Percentiles rank a stretch among this genome's conserved stretches.
Conservation (phyloP, 2,888 invertebrate species). For the Lymantria dispar region DNA sequence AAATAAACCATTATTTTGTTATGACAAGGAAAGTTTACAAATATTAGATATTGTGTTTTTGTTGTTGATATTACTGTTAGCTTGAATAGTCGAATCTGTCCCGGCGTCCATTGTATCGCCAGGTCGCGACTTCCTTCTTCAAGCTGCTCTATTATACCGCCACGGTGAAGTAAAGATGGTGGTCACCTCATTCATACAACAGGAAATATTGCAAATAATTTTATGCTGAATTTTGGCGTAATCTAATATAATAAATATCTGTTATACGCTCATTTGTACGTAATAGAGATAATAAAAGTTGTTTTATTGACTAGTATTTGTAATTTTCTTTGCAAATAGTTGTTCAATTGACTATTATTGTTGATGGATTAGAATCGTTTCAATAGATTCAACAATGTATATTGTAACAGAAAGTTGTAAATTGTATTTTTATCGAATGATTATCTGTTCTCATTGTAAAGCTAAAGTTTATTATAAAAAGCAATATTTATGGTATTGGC, state of each 20-base stretch:
- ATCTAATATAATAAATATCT: constrained; percentile 12
- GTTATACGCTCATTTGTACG: constrained; percentile 6
- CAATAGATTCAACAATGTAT: not conserved
- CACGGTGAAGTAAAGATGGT: constrained; percentile 14
- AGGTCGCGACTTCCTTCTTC: constrained; percentile 29
- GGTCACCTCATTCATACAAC: constrained; percentile 3
- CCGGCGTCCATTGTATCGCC: constrained; percentile 28
- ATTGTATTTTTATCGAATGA: no score
- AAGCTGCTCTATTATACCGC: constrained; percentile 1
- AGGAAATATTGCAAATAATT: constrained; percentile 30
- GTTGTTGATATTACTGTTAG: not conserved
- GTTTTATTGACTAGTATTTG: not conserved
- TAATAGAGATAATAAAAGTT: not conserved
- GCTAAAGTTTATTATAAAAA: no score
- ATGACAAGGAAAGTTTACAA: not conserved
- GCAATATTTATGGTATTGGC: no score
- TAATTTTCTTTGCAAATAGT: not conserved
- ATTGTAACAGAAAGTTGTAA: no score
- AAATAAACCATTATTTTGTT: not conserved
- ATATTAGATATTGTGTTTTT: not conserved
- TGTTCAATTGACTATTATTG: no score
- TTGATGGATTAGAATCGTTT: not conserved
- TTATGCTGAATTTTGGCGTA: constrained; percentile 18
- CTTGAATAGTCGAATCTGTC: constrained; percentile 22
- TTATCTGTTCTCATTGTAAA: no score